phyloP scores from a whole-genome alignment of 35 echinoderm and acorn worm genomes.

The Chiridota heheva region DNA sequence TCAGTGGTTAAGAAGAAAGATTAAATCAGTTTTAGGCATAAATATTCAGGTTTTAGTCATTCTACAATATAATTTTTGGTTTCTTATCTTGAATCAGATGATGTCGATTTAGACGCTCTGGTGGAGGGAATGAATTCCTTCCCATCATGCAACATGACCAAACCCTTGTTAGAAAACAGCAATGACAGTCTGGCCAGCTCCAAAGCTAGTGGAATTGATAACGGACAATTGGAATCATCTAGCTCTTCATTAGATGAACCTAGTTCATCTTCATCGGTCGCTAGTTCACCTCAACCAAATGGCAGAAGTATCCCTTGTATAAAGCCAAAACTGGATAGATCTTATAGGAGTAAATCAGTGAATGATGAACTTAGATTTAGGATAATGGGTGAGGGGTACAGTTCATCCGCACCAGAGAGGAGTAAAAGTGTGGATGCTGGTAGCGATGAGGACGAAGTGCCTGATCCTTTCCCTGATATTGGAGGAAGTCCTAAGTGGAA shows the following conservation, averaged over 20 bases:
- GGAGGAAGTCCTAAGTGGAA: conserved; percentile 69
- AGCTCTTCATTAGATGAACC: conserved; percentile 42
- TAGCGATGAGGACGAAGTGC: conserved; percentile 61
- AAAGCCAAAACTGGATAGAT: conserved; percentile 67
- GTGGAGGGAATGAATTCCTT: conserved; percentile 88
- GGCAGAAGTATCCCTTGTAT: conserved; percentile 62
- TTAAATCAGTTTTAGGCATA: too few species aligned
- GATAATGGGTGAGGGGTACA: conserved; percentile 16
- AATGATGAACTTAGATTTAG: conserved; percentile 50
- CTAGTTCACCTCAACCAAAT: conserved; percentile 29
- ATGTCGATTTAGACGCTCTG: conserved; percentile 82
- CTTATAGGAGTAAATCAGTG: conserved; percentile 74
- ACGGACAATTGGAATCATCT: conserved; percentile 30
- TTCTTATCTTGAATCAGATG: conserved; percentile 37
- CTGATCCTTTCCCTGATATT: conserved; percentile 82
- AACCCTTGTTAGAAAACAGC: conserved; percentile 72
- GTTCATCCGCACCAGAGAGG: conserved; percentile 73
- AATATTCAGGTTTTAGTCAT: too few species aligned
- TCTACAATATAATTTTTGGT: background rate
- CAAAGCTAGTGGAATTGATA: conserved; percentile 47
- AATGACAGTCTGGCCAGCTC: conserved; percentile 42
- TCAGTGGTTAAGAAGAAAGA: background rate
- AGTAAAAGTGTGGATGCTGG: conserved; percentile 39
- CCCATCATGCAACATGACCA: conserved; percentile 73
- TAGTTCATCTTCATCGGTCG: conserved; percentile 13